Evolutionary conservation across 2,797 vertebrate species (phyloP), one percentile per base, ranked within the genome.

Genomic region (Chaetophractus vellerosus): DNA sequence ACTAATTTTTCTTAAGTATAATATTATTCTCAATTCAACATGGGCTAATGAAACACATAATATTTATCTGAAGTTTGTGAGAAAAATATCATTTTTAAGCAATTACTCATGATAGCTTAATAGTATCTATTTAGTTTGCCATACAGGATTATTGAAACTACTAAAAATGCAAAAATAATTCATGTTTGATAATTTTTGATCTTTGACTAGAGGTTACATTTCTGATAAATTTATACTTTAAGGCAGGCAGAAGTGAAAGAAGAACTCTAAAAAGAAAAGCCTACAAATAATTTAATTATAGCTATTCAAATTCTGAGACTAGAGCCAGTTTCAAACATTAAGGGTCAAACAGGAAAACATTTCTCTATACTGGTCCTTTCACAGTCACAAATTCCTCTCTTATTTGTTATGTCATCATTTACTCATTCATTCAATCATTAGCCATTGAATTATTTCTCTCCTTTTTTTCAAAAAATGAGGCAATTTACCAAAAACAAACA

Each of bases 11-110:
- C 28, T 61, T 52, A 89, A 95, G 57, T 57, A 45, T 93, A 90
- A 88, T 45, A 88, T 91, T 79, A 91, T 63, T 82, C 45, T 63
- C 71, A 45, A 50, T 72, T 88, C 90, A 87, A 92, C 86, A 55
- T 93, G 63, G n/a, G 48, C 23, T 95, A 93, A 83, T 94, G 55
- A 95, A 93, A 86, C 41, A 94, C 19, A 80, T 28, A 15, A 61
- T 38, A 88, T 89, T 80, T 83, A 88, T 84, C 55, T 41, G 88
- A 82, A 89, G 26, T 63, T 75, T 83, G 89, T 87, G 83, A 87
- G 28, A 7, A 88, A 90, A 72, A 2, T 80, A 87, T 41, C 59
- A 69, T 93, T 75, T 93, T 91, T 79, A 86, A 69, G 59, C 1
- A 75, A 90, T 45, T 93, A 50, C 4, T 16, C n/a, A 75, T 23